Conservation (phyloP, 2,113 vertebrate species). For the Ophiodon elongatus region DNA sequence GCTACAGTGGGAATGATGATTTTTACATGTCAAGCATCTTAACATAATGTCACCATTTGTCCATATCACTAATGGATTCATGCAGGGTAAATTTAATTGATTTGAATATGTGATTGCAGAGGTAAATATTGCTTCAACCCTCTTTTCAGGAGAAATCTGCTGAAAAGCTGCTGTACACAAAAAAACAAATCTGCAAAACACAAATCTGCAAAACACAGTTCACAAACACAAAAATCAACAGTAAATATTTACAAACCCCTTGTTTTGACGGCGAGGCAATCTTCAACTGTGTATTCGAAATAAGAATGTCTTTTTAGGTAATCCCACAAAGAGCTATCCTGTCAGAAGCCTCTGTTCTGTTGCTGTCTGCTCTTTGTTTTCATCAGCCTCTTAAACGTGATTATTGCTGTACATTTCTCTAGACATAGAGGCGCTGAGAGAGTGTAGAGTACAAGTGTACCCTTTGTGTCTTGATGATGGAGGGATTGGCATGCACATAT, state of each 20-base stretch:
- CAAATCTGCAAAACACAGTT: not conserved
- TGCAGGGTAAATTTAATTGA: not conserved
- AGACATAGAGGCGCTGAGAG: conserved; percentile 1
- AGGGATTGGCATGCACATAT: not conserved
- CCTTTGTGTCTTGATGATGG: conserved; percentile 19
- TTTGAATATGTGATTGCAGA: not conserved
- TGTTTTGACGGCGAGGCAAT: conserved; percentile 26
- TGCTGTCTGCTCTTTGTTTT: conserved; percentile 42
- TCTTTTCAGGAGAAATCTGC: not conserved
- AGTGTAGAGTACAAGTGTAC: conserved; percentile 6
- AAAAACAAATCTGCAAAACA: too few relatives aligned
- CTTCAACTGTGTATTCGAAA: conserved; percentile 3
- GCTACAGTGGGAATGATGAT: not conserved
- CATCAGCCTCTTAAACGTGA: conserved; percentile 11
- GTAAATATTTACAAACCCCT: conserved; percentile 22
- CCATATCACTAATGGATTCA: too few relatives aligned
- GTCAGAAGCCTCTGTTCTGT: conserved; percentile 45
- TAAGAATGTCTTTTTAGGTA: conserved; percentile 36
- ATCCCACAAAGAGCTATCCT: conserved; percentile 26
- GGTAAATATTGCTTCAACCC: not conserved
- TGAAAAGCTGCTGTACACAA: not conserved
- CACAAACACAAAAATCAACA: not conserved
- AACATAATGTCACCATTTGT: not conserved
- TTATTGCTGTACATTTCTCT: conserved; percentile 36
- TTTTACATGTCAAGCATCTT: not conserved